A percentile compares a stretch with the other conserved stretches of the same genome.
Conservation (phyloP, 2,797 vertebrate genomes). For the Dicrostonyx torquatus region DNA sequence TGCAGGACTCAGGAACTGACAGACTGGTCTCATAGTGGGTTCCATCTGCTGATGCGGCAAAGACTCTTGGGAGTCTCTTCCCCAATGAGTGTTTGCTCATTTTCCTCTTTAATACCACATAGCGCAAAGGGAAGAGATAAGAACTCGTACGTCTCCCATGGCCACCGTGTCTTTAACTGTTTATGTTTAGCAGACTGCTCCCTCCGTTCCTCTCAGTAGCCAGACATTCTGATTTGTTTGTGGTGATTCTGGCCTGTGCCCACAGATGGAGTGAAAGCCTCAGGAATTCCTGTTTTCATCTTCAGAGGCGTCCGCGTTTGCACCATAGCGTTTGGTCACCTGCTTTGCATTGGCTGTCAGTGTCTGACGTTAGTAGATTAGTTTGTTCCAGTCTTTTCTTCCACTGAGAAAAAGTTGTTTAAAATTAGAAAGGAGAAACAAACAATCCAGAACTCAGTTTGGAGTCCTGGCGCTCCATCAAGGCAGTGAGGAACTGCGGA, state of each 20-base stretch:
- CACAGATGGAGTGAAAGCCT: neutral
- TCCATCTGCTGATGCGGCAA: neutral
- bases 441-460: neutral
- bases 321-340: neutral
- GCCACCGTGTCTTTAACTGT: neutral
- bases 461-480: neutral
- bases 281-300: neutral
- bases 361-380: neutral
- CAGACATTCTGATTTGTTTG: neutral
- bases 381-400: conserved; percentile 12
- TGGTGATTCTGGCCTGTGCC: neutral
- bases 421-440: neutral
- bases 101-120: neutral
- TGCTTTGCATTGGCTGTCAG: neutral
- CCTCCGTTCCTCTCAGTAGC: neutral
- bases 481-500: neutral
- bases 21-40: neutral
- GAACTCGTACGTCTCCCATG: neutral
- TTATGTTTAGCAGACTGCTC: neutral
- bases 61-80: neutral
- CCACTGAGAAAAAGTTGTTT: conserved; percentile 48
- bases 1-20: neutral
- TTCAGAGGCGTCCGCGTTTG: neutral
- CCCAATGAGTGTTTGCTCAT: neutral
- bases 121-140: neutral